phyloP scores from a whole-genome alignment of 2,797 vertebrate genomes.

The Macropus fuliginosus region DNA sequence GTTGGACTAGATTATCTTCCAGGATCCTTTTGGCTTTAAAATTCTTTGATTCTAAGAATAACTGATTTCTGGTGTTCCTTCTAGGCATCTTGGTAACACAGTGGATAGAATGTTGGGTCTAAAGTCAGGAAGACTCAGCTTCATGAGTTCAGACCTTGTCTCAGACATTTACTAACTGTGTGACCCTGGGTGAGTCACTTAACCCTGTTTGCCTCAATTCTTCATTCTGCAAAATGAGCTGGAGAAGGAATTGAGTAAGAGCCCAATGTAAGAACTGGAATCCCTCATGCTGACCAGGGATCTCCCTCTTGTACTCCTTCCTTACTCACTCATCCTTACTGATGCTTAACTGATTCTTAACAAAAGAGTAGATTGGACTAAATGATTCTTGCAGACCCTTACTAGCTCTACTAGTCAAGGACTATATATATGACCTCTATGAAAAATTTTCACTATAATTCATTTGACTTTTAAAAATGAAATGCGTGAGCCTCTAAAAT shows the following conservation, averaged over 20 bases:
- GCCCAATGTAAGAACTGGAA: neutral
- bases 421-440: too few species aligned
- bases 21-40: too few species aligned
- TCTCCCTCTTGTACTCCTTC: neutral
- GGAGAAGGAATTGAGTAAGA: neutral
- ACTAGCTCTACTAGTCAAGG: too few species aligned
- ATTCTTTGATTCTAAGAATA: too few species aligned
- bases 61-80: neutral
- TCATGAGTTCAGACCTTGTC: neutral
- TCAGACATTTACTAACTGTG: neutral
- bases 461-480: too few species aligned
- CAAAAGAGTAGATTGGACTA: too few species aligned
- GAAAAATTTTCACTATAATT: too few species aligned
- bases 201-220: neutral
- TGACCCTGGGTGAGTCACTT: neutral
- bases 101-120: neutral
- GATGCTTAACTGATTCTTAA: too few species aligned
- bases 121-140: neutral
- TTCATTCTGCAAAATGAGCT: neutral
- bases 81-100: neutral
- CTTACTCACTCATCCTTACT: neutral
- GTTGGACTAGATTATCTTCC: too few species aligned
- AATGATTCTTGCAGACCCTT: too few species aligned
- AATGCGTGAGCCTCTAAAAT: too few species aligned
- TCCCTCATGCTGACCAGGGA: neutral